These are phyloP conservation scores for Drosophila malerkotliana DNA, from an alignment of 1,140 invertebrate genomes.

Conservation along the genomic window DNA sequence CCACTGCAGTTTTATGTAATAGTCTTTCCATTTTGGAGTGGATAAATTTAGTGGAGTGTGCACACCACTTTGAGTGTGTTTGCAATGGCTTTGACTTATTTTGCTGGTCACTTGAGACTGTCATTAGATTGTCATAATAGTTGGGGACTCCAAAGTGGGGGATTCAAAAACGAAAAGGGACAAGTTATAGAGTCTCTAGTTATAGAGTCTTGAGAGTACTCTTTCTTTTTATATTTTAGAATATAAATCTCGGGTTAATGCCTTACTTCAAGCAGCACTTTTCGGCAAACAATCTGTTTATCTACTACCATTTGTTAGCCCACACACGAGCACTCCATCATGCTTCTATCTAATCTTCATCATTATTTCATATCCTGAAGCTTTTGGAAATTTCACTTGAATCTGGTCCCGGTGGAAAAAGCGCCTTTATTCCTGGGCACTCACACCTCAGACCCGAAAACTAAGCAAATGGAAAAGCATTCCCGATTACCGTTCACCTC, in stretches of 20 bases:
- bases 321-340: constrained; percentile 35
- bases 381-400: constrained; percentile 26
- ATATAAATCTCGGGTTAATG: constrained; percentile 1
- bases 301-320: constrained; percentile 41
- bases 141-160: not conserved
- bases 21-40: constrained; percentile 14
- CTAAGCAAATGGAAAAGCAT: constrained; percentile 44
- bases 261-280: constrained; percentile 8
- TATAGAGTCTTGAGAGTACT: not conserved
- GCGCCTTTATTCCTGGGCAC: not conserved
- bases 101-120: constrained; percentile 33
- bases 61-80: constrained; percentile 6
- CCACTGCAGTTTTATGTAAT: constrained; percentile 47
- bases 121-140: constrained; percentile 46
- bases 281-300: constrained; percentile 25
- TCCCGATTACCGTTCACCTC: constrained; percentile 51
- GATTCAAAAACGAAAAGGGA: not conserved
- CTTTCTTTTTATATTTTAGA: not conserved
- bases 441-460: not conserved
- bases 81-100: constrained; percentile 27
- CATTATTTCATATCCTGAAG: constrained; percentile 41
- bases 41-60: constrained; percentile 8
- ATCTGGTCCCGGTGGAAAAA: constrained; percentile 2
- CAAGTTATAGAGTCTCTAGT: not conserved
- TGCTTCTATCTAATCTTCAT: constrained; percentile 53